Percentiles rank a stretch among this genome's conserved stretches.
Conservation (phyloP, 2,113 vertebrate species). For the Sterna hirundo region DNA sequence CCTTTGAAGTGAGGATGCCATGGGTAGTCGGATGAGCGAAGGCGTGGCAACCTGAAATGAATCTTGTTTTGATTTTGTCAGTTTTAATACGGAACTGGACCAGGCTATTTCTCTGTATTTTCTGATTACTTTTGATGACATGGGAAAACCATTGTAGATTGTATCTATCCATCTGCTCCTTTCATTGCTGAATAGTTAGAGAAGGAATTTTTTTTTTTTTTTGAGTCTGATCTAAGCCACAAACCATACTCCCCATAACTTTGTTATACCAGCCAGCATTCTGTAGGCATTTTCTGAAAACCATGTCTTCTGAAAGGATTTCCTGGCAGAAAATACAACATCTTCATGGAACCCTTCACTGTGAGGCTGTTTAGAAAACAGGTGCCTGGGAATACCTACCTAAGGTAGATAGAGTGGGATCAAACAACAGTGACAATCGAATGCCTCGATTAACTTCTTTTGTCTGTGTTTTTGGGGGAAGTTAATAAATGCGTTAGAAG, state of each 20-base stretch:
- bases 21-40: neutral
- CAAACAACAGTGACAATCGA: neutral
- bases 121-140: neutral
- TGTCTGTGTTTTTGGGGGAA: neutral
- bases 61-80: neutral
- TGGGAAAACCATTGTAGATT: neutral
- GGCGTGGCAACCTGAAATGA: neutral
- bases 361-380: neutral
- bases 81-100: neutral
- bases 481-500: neutral
- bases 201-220: neutral
- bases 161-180: neutral
- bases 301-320: neutral
- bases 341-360: neutral
- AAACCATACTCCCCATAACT: neutral
- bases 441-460: neutral
- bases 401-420: neutral
- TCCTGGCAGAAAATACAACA: neutral
- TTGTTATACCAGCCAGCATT: neutral
- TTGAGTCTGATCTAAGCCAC: neutral
- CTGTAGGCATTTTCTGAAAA: neutral
- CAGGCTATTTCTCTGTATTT: neutral
- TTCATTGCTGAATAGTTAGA: neutral
- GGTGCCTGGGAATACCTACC: neutral
- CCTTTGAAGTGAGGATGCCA: neutral